A percentile compares a stretch with the other conserved stretches of the same genome.
Conservation (phyloP, 2,113 vertebrate genomes). For the Mormoops blainvillei region DNA sequence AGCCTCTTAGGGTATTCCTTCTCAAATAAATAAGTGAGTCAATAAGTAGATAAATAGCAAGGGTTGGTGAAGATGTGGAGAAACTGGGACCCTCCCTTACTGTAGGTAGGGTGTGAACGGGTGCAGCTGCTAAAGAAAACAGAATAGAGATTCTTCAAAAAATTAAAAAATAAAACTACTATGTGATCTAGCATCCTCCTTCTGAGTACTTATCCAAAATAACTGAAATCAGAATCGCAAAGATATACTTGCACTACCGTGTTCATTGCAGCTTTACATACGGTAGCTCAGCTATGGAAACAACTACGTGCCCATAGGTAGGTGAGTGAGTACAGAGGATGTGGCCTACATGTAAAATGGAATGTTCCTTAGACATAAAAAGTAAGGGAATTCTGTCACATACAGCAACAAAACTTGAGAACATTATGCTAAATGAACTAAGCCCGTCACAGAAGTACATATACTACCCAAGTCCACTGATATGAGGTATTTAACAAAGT, state of each 20-base stretch:
- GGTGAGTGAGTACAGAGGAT: too few relatives aligned
- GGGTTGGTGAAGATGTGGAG: background rate
- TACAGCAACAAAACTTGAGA: background rate
- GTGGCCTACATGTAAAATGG: too few relatives aligned
- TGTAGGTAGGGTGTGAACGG: background rate
- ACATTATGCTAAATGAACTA: background rate
- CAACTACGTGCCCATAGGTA: too few relatives aligned
- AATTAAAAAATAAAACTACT: too few relatives aligned
- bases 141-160: too few relatives aligned
- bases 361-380: background rate
- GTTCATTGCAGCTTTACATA: too few relatives aligned
- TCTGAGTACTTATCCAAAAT: too few relatives aligned
- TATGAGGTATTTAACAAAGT: background rate
- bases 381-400: background rate
- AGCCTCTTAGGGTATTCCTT: background rate
- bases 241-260: too few relatives aligned
- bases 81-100: background rate
- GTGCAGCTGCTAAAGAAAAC: background rate
- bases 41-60: background rate
- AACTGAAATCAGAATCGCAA: too few relatives aligned
- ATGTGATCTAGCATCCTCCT: too few relatives aligned
- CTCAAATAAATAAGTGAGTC: background rate
- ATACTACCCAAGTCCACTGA: background rate
- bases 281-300: too few relatives aligned
- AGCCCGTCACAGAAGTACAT: background rate